phyloP scores from a whole-genome alignment of 2,888 invertebrate genomes.

The Metopia argyrocephala region DNA sequence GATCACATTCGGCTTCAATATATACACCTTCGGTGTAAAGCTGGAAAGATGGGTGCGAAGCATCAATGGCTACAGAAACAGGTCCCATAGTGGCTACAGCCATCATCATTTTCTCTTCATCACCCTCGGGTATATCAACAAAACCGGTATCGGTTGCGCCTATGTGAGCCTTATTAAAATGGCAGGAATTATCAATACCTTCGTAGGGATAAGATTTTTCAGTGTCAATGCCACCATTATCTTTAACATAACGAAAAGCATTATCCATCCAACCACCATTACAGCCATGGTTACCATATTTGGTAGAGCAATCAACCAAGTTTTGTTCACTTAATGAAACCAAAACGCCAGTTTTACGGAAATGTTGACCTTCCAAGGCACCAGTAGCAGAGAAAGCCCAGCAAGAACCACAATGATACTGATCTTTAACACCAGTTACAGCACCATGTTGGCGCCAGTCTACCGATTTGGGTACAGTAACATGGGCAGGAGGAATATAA shows the following conservation, averaged over 20 bases:
- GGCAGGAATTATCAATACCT: conserved; percentile 85
- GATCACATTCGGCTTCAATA: conserved; percentile 87
- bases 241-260: conserved; percentile 90
- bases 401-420: conserved; percentile 94
- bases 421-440: conserved; percentile 93
- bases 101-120: conserved; percentile 85
- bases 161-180: conserved; percentile 82
- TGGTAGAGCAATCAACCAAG: conserved; percentile 90
- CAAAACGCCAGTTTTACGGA: conserved; percentile 86
- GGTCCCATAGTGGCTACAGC: conserved; percentile 93
- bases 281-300: conserved; percentile 94
- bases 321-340: conserved; percentile 95
- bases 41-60: conserved; percentile 90
- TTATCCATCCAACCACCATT: conserved; percentile 88
- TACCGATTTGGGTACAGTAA: conserved; percentile 84
- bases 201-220: conserved; percentile 93
- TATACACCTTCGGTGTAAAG: conserved; percentile 90
- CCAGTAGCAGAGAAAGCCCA: conserved; percentile 97
- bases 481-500: conserved; percentile 80
- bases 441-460: conserved; percentile 93
- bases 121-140: conserved; percentile 85
- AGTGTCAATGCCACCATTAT: conserved; percentile 92
- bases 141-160: conserved; percentile 91
- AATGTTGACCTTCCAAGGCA: conserved; percentile 93
- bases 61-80: conserved; percentile 93